Conservation (phyloP, 2,113 vertebrate genomes). For the Hirundichthys speculiger region DNA sequence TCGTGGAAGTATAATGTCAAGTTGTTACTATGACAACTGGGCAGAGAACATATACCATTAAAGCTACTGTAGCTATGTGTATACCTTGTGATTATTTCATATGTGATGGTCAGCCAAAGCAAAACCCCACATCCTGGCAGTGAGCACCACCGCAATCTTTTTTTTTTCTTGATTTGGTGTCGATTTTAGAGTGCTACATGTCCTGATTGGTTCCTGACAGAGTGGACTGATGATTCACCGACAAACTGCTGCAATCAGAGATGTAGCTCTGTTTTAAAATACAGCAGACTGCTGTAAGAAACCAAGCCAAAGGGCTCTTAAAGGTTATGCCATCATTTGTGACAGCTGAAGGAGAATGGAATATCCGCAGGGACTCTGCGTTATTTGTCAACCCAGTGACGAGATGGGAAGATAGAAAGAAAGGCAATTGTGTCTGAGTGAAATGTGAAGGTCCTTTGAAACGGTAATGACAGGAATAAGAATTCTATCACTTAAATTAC, state of each 20-base stretch:
- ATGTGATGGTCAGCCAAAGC: too few relatives aligned
- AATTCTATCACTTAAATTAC: conserved; percentile 15
- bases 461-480: background rate
- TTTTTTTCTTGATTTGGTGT: conserved; percentile 40
- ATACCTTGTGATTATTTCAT: too few relatives aligned
- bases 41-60: too few relatives aligned
- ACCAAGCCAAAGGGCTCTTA: conserved; percentile 51
- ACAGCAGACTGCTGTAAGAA: conserved; percentile 33
- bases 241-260: too few relatives aligned
- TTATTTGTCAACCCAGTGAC: conserved; percentile 46
- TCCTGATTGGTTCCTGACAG: conserved; percentile 31
- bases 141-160: too few relatives aligned
- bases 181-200: conserved; percentile 22
- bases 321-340: conserved; percentile 66
- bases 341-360: conserved; percentile 55
- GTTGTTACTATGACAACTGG: too few relatives aligned
- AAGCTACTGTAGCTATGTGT: too few relatives aligned
- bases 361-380: conserved; percentile 31
- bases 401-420: conserved; percentile 37
- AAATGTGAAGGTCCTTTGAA: conserved; percentile 25
- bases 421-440: conserved; percentile 22
- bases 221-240: conserved; percentile 17
- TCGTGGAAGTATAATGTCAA: too few relatives aligned
- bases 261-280: too few relatives aligned
- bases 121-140: too few relatives aligned